Evolutionary conservation across 2,113 vertebrate species (phyloP).

Genomic region (Colinus virginianus): DNA sequence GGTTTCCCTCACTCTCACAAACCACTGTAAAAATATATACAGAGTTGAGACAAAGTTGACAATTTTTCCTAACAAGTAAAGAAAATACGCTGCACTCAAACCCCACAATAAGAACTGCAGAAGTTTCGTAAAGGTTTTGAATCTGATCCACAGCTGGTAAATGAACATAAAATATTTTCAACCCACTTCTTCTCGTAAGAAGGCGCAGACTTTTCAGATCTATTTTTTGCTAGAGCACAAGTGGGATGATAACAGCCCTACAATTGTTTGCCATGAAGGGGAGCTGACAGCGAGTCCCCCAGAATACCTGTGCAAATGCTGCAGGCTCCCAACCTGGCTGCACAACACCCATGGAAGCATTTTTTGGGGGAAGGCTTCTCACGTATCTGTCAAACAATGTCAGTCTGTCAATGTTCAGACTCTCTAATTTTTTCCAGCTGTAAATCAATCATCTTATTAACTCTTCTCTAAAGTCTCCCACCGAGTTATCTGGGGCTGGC

Average conservation of each 20-base stretch:
- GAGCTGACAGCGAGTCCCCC: background rate
- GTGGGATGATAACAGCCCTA: background rate
- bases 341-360: background rate
- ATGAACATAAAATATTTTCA: slow-evolving; percentile 19
- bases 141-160: slow-evolving; percentile 29
- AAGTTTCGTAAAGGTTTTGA: slow-evolving; percentile 16
- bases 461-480: slow-evolving; percentile 76
- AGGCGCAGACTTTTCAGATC: background rate
- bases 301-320: slow-evolving; percentile 15
- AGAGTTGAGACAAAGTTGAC: slow-evolving; percentile 54
- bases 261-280: background rate
- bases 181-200: background rate
- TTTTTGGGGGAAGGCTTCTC: background rate
- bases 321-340: slow-evolving; percentile 1
- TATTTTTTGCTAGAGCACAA: background rate
- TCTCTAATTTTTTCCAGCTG: slow-evolving; percentile 83
- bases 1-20: slow-evolving; percentile 39
- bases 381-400: slow-evolving; percentile 22
- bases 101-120: slow-evolving; percentile 15
- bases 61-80: slow-evolving; percentile 48
- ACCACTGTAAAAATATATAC: slow-evolving; percentile 47
- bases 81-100: slow-evolving; percentile 16
- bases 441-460: slow-evolving; percentile 82
- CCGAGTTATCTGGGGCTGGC: slow-evolving; percentile 72
- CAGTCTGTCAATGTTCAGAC: slow-evolving; percentile 59